Base-by-base conservation (phyloP, 2,113 vertebrate genomes). In the Ancistrus triradiatus region DNA sequence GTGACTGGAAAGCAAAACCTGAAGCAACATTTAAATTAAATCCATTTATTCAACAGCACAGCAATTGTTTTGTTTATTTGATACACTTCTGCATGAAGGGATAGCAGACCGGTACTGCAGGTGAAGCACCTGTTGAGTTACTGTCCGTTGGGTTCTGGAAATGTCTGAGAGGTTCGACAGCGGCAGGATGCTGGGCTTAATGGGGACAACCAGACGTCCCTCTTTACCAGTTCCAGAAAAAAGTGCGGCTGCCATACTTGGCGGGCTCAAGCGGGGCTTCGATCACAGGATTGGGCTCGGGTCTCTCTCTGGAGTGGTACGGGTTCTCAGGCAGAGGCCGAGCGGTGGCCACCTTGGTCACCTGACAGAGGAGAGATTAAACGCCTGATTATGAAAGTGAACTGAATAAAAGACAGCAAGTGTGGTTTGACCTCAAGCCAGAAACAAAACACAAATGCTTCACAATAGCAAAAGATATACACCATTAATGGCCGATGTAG, bases 281-380 rank as follows among this genome's bases (percentile, higher is more conserved):
- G 0, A 57, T 70, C 56, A 68, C 72, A 0, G 86, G 78, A 70
- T 90, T 96, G 72, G 94, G 90, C 68, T 93, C 88, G 1, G 96
- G 95, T 53, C 91, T 88, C 24, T 85, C 48, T 63, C 91, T 87
- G 56, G 95, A 96, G 66, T 92, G 89, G 80, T 92, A 95, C 2
- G 80, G 80, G 74, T 98, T 94, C 80, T 95, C 92, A 1, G 95
- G 95, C 17, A 91, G 3, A 50, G 95, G 85, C 28, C 95, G 87
- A 1, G 86, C 66, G 40, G 95, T 98, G 50, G 91, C 75, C 86
- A 99, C 95, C 88, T 98, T 99, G 1, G 97, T 99, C 75, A 97
- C 90, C 97, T 99, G 77, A 27, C 6, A 18, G 6, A 8, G 2
- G 21, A 48, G 4, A 60, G 51, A 48, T 1, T 0, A 28, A 53